Conservation (phyloP, 1,140 invertebrate species). For the Vanessa atalanta region DNA sequence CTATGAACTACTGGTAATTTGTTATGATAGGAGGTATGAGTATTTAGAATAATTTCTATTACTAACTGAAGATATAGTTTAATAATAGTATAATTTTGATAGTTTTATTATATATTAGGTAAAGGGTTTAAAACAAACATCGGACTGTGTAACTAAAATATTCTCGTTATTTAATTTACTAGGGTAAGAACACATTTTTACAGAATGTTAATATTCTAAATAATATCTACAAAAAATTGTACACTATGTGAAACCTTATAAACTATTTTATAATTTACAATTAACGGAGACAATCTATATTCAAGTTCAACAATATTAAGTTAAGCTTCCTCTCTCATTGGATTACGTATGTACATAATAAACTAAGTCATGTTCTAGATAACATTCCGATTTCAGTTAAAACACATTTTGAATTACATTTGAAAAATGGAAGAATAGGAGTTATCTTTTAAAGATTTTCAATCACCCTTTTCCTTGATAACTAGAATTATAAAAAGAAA, state of each 20-base stretch:
- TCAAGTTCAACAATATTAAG: constrained; percentile 77
- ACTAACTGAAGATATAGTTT: too few species aligned
- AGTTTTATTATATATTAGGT: neutral
- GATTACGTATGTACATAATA: constrained; percentile 72
- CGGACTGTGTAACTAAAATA: constrained; percentile 77
- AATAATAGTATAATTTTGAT: too few species aligned
- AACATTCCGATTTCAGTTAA: neutral
- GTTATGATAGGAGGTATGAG: too few species aligned
- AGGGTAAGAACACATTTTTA: constrained; percentile 80
- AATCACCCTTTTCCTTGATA: too few species aligned
- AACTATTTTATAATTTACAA: constrained; percentile 76
- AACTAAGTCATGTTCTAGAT: constrained; percentile 24
- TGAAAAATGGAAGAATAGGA: neutral
- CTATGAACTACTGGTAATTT: too few species aligned
- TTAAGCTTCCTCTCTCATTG: constrained; percentile 65
- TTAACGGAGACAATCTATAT: constrained; percentile 75
- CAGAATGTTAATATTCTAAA: constrained; percentile 79
- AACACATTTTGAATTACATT: neutral
- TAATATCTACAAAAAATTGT: constrained; percentile 79
- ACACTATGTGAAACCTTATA: constrained; percentile 77
- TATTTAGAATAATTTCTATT: too few species aligned
- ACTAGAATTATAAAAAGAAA: too few species aligned
- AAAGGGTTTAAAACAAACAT: constrained; percentile 58
- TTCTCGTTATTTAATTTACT: constrained; percentile 80
- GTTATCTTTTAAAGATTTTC: too few species aligned